Evolutionary conservation across 2,113 vertebrate genomes (phyloP), one percentile per base, ranked within the genome.

Genomic region (Cynocephalus volans): DNA sequence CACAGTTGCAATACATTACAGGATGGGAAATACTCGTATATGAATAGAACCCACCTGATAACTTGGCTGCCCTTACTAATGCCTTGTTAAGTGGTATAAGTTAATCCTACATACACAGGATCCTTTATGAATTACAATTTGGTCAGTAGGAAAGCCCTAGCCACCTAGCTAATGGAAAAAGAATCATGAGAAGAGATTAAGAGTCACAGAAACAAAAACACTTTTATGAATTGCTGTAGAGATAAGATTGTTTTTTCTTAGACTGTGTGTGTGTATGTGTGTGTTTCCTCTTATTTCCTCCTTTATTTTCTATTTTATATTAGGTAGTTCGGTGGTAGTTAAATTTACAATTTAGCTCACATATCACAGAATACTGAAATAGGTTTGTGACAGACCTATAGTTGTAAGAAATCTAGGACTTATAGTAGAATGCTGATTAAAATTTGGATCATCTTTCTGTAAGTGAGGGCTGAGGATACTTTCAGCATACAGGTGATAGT

Each of bases 121-220:
- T 60, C 12, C 4, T 13, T 91, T 88, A 58, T 64, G 67, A 88
- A 77, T 87, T 82, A 76, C 48, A 87, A 87, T 76, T 41, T 52
- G 2, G 21, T 83, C 19, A 21, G 52, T 36, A 23, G n/a, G 41
- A 86, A 89, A 90, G 62, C 7, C 19, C 45, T 50, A 69, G 50
- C 18, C 18, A 70, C 3, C 18, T 90, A 86, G 33, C 54, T 84
- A 6, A 58, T 48, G 41, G 18, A 41, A 83, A 90, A 58, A 91
- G 28, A 91, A 82, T 87, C 45, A 77, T 83, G 64, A 87, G 62
- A 83, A 82, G 28, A 36, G 21, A 83, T 50, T 48, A 77, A 88
- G 41, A 82, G 8, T 91, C 76, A 89, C 67, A 11, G 18, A 72
- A 90, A 21, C 15, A 69, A 82, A 73, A 72, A 50, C 17, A 80